Evolutionary conservation across 2,888 invertebrate genomes (phyloP), one percentile per base, ranked within the genome.

Genomic region (Helicoverpa assulta): DNA sequence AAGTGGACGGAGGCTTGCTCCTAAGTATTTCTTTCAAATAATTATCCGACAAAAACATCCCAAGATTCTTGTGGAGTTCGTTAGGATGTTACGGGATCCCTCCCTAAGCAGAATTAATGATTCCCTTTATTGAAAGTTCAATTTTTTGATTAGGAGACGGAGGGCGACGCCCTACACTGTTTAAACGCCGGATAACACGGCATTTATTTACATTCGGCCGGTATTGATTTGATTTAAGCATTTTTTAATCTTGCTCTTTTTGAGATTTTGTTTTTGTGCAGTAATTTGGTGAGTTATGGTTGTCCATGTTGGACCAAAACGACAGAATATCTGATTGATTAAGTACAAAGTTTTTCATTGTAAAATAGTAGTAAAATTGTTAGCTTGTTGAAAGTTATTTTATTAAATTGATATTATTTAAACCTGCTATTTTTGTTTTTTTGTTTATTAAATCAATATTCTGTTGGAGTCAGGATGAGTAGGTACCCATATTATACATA

Each of bases 51-150:
- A 92, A 93, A 93, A 94, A 93, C 94, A 93, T 93, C 87, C 92
- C 89, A 90, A 92, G 91, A 93, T 93, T 93, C 91, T 94, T 93
- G 89, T 84, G 90, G 90, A 91, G 90, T 91, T 94, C 93, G 94
- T 94, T 94, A 94, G 91, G 85, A 83, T 79, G 82, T 78, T 89
- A 84, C 89, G 81, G 83, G 90, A 85, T 84, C 88, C 89, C 93
- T 91, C 91, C 91, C 92, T 92, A 93, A 93, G 92, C 89, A 96
- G 96, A 96, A 97, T 97, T 97, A 96, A 97, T 96, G 97, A 96
- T 96, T 95, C 93, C 96, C 96, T 96, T 96, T 97, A 97, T 97
- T 96, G 96, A 96, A 96, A 96, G 96, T 96, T 96, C 96, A 96
- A 96, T 96, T 96, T 97, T 96, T 96, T 96, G 96, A 96, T 96